phyloP scores from a whole-genome alignment of 2,797 vertebrate genomes.

The Periparus ater region DNA sequence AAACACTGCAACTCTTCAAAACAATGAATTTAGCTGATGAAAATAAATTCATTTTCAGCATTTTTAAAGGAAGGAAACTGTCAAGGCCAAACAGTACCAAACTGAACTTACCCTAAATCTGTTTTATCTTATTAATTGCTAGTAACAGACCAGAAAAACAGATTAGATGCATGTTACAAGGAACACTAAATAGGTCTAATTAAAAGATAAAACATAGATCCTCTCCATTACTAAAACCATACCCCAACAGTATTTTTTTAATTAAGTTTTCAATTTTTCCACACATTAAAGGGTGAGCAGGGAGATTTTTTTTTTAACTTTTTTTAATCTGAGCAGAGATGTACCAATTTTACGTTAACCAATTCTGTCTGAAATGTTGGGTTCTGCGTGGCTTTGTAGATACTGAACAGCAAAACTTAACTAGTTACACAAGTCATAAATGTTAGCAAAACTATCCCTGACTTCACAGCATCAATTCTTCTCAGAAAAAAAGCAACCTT shows the following conservation, averaged over 20 bases:
- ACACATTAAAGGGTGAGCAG: rapidly evolving
- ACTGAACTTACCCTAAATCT: neutral
- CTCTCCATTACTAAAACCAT: neutral
- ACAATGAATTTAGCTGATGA: neutral
- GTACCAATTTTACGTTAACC: neutral
- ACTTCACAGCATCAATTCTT: neutral
- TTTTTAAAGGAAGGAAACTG: neutral
- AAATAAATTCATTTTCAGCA: neutral
- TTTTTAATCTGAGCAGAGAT: neutral
- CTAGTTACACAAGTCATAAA: neutral
- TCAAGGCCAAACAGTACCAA: neutral
- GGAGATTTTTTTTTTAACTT: neutral
- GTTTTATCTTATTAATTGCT: neutral
- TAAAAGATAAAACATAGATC: neutral
- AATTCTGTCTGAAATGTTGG: neutral
- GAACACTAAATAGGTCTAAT: neutral
- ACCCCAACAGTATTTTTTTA: neutral
- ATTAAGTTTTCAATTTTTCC: neutral
- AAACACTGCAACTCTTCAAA: neutral
- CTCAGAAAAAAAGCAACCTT: neutral
- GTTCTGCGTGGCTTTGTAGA: neutral
- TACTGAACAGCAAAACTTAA: neutral
- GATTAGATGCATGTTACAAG: neutral
- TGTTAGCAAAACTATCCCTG: neutral
- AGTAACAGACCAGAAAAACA: neutral